Percentiles rank a stretch among this genome's conserved stretches.
These are phyloP conservation scores for Acanthornis magna DNA, from an alignment of 2,797 vertebrate species.

Conservation along the genomic window DNA sequence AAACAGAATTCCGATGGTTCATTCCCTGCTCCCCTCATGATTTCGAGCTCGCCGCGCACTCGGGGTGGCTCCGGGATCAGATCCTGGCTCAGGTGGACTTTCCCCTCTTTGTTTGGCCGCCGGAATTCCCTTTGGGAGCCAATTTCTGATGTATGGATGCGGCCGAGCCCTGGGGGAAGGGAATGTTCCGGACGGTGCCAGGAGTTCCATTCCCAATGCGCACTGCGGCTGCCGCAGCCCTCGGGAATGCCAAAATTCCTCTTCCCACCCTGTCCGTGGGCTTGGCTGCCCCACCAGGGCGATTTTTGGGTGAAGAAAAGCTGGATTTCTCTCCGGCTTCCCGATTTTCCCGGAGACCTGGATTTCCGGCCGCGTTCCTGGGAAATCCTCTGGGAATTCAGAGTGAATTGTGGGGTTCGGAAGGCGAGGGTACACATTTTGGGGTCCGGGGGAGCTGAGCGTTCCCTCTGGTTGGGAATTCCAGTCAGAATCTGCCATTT, in stretches of 20 bases:
- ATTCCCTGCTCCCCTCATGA: rapidly evolving
- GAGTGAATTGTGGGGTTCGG: background rate
- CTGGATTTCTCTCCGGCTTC: rapidly evolving
- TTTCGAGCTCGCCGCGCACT: background rate
- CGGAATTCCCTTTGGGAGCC: background rate
- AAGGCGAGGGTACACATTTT: background rate
- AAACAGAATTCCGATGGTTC: rapidly evolving
- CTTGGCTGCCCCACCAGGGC: rapidly evolving
- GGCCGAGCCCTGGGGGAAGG: background rate
- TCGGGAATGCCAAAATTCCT: background rate
- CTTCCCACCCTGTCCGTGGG: background rate
- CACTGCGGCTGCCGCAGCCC: background rate
- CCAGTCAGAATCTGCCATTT: rapidly evolving
- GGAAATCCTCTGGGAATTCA: background rate
- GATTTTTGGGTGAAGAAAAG: background rate
- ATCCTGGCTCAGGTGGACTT: background rate
- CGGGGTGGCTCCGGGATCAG: background rate
- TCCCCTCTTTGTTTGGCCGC: background rate
- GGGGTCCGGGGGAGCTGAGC: background rate
- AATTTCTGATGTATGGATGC: background rate
- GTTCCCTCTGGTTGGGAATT: background rate
- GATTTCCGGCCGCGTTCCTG: background rate
- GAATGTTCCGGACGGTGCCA: background rate
- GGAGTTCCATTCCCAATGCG: background rate
- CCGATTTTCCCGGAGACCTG: background rate